These are phyloP conservation scores for Acronicta aceris DNA, from an alignment of 2,888 invertebrate species.

Conservation along the genomic window DNA sequence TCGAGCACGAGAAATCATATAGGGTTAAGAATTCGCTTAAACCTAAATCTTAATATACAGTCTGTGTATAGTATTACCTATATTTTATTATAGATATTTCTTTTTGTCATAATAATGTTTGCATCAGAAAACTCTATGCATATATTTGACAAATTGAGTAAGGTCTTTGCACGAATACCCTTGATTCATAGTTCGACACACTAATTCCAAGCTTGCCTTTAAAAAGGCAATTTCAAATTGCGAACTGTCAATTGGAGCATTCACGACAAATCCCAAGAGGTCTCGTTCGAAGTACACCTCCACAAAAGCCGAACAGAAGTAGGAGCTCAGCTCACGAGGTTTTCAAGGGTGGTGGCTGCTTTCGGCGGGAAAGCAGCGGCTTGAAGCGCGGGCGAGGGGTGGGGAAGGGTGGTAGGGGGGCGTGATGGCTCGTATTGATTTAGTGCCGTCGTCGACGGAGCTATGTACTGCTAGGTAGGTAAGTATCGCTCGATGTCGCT, in stretches of 20 bases:
- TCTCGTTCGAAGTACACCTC: slow-evolving; percentile 84
- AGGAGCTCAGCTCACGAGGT: slow-evolving; percentile 89
- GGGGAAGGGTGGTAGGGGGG: slow-evolving; percentile 71
- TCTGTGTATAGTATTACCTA: too few relatives aligned
- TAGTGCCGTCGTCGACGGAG: slow-evolving; percentile 89
- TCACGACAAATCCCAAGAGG: slow-evolving; percentile 87
- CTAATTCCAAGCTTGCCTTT: slow-evolving; percentile 53
- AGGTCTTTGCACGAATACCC: slow-evolving; percentile 2
- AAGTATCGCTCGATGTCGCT: slow-evolving; percentile 82
- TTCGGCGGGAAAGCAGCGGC: slow-evolving; percentile 87
- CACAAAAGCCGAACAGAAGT: slow-evolving; percentile 89
- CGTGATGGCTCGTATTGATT: slow-evolving; percentile 90
- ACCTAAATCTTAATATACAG: too few relatives aligned
- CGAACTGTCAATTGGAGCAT: slow-evolving; percentile 83
- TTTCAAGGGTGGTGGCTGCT: slow-evolving; percentile 89
- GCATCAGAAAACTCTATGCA: too few relatives aligned
- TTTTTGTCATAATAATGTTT: too few relatives aligned
- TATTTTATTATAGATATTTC: too few relatives aligned
- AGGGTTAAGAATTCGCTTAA: too few relatives aligned
- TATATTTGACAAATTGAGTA: neutral
- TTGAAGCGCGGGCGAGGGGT: slow-evolving; percentile 69
- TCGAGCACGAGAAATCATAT: too few relatives aligned
- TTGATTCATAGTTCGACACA: slow-evolving; percentile 21
- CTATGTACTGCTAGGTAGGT: slow-evolving; percentile 86
- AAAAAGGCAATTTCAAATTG: slow-evolving; percentile 77